Evolutionary conservation across 1,140 invertebrate genomes (phyloP).

Genomic region (Notospermus geniculatus): DNA sequence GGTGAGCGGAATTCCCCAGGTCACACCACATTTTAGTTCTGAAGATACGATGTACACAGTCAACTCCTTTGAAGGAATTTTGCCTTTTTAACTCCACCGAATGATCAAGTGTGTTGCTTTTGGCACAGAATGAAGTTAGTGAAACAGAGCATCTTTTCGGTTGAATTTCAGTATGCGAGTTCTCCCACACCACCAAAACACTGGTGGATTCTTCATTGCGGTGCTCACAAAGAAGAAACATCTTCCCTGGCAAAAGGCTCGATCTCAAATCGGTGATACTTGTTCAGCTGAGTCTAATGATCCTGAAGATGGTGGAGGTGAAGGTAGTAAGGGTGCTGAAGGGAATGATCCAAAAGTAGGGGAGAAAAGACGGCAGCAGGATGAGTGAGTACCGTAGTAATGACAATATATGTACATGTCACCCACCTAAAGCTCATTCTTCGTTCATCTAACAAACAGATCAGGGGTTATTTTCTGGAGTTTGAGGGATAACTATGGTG

Average conservation of each 20-base stretch:
- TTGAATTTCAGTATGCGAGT: conserved; percentile 83
- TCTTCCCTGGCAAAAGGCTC: conserved; percentile 35
- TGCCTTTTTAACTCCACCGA: too few relatives aligned
- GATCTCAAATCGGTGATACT: background rate
- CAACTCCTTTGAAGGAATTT: background rate
- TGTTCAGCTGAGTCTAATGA: background rate
- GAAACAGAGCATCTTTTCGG: too few relatives aligned
- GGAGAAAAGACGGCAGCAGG: background rate
- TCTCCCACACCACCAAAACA: conserved; percentile 95
- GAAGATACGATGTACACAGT: background rate
- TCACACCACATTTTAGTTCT: too few relatives aligned
- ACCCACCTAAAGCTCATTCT: too few relatives aligned
- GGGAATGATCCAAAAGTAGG: background rate
- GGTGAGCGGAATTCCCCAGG: conserved; percentile 60
- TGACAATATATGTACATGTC: background rate
- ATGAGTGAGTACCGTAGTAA: background rate
- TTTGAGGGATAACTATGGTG: too few relatives aligned
- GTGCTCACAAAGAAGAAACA: conserved; percentile 79
- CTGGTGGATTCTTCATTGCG: conserved; percentile 97
- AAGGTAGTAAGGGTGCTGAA: background rate
- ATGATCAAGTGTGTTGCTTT: too few relatives aligned
- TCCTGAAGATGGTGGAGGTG: background rate
- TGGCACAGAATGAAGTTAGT: too few relatives aligned
- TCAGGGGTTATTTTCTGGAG: too few relatives aligned
- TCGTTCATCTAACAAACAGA: too few relatives aligned